Base-by-base conservation (phyloP, 1,140 invertebrate species). In the Atopsyche davidsoni region DNA sequence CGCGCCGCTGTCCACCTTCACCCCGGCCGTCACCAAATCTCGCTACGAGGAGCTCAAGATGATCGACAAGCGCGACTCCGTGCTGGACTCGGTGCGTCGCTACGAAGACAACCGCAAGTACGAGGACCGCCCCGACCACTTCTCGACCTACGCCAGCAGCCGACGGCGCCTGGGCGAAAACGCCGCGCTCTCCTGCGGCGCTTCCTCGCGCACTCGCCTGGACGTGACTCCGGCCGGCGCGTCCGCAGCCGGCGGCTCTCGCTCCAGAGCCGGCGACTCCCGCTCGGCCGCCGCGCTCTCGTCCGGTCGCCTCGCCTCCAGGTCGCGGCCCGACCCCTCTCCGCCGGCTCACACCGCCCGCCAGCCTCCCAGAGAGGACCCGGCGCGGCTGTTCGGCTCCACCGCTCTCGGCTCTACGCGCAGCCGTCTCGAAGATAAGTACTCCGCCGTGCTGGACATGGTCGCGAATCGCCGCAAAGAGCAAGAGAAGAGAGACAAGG, bases 371-470 rank as follows among this genome's bases (percentile, higher is more conserved):
- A 59, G 55, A 64, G 63, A 71, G 75, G 61, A 64, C 71, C 53
- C n/a, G n/a, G 63, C 73, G 43, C 60, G 59, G 51, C 59, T 66
- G 50, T 60, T 68, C 60, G n/a, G 55, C 56, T 54, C 55, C 16
- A 19, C 51, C 44, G 62, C 51, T n/a, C 60, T 77, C 40, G 75
- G 73, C 28, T 70, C 60, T 21, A 78, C 80, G 1, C 70, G 83
- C n/a, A 80, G 67, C 49, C 76, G 83, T 2, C 63, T 86, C 47
- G 84, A 86, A 64, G 82, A 86, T 58, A 87, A 87, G 65, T 87
- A 87, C 65, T 79, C 80, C 7, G 75, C 81, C 7, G 75, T 85
- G 14, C 68, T 87, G 51, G 85, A 87, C 53, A 76, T 76, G 51
- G 79, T 85, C 43, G 77, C 79, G 1, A 65, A 70, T 11, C 67